These are phyloP conservation scores for Neotoma lepida DNA, from an alignment of 2,113 vertebrate species.

Conservation along the genomic window DNA sequence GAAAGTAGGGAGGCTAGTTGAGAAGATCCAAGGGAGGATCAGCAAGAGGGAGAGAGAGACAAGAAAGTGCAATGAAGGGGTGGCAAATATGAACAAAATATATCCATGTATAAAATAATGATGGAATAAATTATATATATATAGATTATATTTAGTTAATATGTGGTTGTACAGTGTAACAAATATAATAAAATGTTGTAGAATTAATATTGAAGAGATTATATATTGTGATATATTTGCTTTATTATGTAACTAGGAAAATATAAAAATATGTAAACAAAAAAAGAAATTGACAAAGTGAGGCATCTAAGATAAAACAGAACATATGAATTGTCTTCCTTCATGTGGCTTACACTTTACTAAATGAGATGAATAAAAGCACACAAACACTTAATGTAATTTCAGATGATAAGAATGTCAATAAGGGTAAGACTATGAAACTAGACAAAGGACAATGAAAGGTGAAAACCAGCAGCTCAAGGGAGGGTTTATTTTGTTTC, in stretches of 20 bases:
- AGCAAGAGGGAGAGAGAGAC: not conserved
- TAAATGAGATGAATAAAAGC: not conserved
- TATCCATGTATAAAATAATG: not conserved
- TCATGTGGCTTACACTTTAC: not conserved
- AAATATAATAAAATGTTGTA: not conserved
- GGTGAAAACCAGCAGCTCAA: not conserved
- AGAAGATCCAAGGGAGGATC: not conserved
- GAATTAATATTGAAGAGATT: no score
- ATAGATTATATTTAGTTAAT: not conserved
- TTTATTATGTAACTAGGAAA: no score
- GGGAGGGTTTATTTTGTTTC: not conserved
- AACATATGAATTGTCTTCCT: not conserved
- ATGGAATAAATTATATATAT: not conserved
- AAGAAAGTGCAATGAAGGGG: not conserved
- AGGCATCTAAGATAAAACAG: not conserved
- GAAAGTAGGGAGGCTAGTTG: no score
- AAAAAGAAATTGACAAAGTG: not conserved
- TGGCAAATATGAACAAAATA: not conserved
- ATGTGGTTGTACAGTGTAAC: not conserved
- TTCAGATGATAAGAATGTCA: not conserved
- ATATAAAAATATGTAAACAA: not conserved
- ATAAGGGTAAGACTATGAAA: not conserved
- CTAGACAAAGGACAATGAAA: not conserved
- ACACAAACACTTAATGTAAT: not conserved
- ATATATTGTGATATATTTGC: no score